Base-by-base conservation (phyloP, 2,113 vertebrate species). In the Vanacampus margaritifer region DNA sequence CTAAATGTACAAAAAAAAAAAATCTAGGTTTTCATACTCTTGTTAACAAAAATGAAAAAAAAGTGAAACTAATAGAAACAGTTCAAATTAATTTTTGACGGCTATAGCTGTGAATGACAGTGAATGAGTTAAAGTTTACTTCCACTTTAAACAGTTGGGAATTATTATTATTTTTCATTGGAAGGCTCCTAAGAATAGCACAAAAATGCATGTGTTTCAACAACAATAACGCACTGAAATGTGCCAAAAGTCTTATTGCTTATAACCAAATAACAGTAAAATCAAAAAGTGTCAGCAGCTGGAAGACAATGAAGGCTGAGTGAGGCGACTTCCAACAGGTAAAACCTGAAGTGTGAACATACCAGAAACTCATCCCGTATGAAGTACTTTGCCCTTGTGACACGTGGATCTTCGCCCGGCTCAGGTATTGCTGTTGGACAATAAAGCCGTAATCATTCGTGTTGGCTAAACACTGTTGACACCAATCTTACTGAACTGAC, bases 351-450 rank as follows among this genome's bases (percentile, higher is more conserved):
- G 10, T 39, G 51, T 65, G 37, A 54, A 92, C 94, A 89, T 90
- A 98, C 95, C 95, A 99, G 92, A 91, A 99, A 99, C 89, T 99
- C 96, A 39, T 99, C 96, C 67, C 97, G 95, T 84, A 99, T 98
- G 92, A 99, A 99, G 93, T 99, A 98, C 93, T 99, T 99, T 88
- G 97, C 97, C 91, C 96, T 94, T 84, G 96, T 98, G 90, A 98
- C 97, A 58, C 95, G 94, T 58, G 96, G 94, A 90, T 99, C 95
- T 89, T 99, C 96, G 70, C 94, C 94, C 58, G 90, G 92, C 85
- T 98, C 97, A 21, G 94, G 96, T 92, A 93, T 95, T 82, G 97
- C 97, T 99, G 80, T 77, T 71, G 56, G 24, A 69, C 68, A 71
- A 82, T 71, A 73, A 75, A 66, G 79, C 75, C 56, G 0, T 73